Evolutionary conservation across 2,113 vertebrate species (phyloP), one percentile per base, ranked within the genome.

Genomic region (Rhineura floridana): DNA sequence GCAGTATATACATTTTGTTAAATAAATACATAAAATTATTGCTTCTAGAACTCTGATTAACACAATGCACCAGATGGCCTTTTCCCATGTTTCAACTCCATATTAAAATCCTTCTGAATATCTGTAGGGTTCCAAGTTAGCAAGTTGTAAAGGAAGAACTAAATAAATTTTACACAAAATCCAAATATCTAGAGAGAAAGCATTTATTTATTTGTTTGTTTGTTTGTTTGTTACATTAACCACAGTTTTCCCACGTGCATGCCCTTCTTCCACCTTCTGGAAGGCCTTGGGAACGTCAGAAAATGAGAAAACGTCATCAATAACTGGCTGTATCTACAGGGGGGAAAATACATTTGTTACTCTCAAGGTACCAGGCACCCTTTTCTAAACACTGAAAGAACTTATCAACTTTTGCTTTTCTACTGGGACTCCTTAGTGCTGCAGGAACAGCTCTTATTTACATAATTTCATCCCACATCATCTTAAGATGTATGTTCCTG

Each of bases 231-330:
- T 88, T 46, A 99, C 94, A 82, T 95, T 91, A 55, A 99, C 96
- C 19, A 99, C 98, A 0, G 98, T 99, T 96, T 99, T 99, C 59
- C 99, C 99, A 79, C 98, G 96, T 13, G 98, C 98, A 0, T 99
- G 99, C 75, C 99, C 99, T 91, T 95, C 95, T 95, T 99, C 98
- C 93, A 99, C 44, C 94, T 98, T 99, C 93, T 96, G 94, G 65
- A 99, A 97, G 85, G 98, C 99, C 93, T 98, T 95, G 62, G 98
- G 98, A 86, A 99, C 98, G 93, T 98, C 94, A 39, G 98, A 95
- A 87, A 99, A 99, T 85, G 96, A 88, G 92, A 99, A 99, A 2
- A 97, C 96, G 91, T 98, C 90, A 81, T 99, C 98, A 94, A 99
- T 97, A 90, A 99, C 98, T 0, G 98, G 95, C 44, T 91, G 97